phyloP scores from a whole-genome alignment of 2,888 invertebrate genomes.

The Sepiola atlantica region DNA sequence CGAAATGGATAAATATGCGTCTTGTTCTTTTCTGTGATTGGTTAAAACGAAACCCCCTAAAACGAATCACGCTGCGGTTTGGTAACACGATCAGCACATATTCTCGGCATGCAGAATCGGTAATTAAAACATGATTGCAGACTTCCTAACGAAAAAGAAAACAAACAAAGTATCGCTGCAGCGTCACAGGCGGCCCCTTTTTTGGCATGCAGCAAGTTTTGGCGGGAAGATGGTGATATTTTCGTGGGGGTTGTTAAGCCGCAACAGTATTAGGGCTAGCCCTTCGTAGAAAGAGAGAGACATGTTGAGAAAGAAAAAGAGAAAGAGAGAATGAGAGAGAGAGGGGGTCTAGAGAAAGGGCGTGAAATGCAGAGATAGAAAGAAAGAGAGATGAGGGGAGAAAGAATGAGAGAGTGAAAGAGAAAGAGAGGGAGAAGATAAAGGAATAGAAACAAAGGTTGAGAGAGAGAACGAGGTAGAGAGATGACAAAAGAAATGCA shows the following conservation, averaged over 20 bases:
- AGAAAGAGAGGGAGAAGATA: neutral
- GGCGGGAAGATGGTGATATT: neutral
- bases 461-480: neutral
- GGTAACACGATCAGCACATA: neutral
- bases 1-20: neutral
- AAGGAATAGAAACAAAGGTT: too few species aligned
- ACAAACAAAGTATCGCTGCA: neutral
- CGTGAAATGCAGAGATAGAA: too few species aligned
- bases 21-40: constrained; percentile 9
- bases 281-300: too few species aligned
- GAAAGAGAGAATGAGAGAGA: too few species aligned
- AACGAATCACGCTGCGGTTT: neutral
- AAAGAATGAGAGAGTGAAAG: neutral
- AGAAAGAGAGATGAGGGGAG: neutral
- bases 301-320: too few species aligned
- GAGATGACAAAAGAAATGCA: neutral
- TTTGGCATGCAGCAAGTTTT: neutral
- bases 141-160: neutral
- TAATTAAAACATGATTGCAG: constrained; percentile 32
- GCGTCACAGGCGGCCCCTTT: neutral
- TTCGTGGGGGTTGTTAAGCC: neutral
- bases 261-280: too few species aligned
- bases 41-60: neutral
- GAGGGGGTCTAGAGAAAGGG: too few species aligned
- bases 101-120: neutral